Conservation (phyloP, 2,797 vertebrate genomes). For the Eremophila alpestris region DNA sequence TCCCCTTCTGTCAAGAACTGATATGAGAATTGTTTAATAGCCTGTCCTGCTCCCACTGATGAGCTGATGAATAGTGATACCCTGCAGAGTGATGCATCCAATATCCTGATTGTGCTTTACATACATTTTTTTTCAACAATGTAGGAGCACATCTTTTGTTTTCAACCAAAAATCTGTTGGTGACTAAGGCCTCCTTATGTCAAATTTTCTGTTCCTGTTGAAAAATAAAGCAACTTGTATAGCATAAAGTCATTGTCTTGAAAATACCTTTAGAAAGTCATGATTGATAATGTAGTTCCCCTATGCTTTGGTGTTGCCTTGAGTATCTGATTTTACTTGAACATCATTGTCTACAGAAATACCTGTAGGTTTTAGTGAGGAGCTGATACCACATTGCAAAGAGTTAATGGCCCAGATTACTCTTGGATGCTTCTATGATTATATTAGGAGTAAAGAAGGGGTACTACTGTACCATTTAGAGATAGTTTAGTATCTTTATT, state of each 20-base stretch:
- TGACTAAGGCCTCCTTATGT: not conserved
- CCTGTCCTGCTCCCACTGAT: not conserved
- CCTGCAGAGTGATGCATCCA: not conserved
- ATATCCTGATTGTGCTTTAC: not conserved
- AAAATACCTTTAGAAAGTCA: not conserved
- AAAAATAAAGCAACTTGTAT: not conserved
- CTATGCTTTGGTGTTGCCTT: not conserved
- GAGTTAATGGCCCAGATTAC: not conserved
- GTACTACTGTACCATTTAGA: not conserved
- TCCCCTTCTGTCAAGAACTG: not conserved
- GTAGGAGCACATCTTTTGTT: not conserved
- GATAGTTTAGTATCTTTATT: not conserved
- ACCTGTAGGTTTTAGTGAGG: not conserved
- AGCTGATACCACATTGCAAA: not conserved
- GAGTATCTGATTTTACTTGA: not conserved
- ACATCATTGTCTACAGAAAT: not conserved
- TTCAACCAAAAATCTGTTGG: not conserved
- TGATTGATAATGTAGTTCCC: not conserved
- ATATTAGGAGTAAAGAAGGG: not conserved
- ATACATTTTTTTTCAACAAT: not conserved
- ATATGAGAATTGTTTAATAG: not conserved
- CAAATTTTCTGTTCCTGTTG: not conserved
- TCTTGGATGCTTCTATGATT: not conserved
- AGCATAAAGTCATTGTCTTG: not conserved
- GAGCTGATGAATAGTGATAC: not conserved